Evolutionary conservation across 2,797 vertebrate species (phyloP).

Genomic region (Sebastes paucispinis): DNA sequence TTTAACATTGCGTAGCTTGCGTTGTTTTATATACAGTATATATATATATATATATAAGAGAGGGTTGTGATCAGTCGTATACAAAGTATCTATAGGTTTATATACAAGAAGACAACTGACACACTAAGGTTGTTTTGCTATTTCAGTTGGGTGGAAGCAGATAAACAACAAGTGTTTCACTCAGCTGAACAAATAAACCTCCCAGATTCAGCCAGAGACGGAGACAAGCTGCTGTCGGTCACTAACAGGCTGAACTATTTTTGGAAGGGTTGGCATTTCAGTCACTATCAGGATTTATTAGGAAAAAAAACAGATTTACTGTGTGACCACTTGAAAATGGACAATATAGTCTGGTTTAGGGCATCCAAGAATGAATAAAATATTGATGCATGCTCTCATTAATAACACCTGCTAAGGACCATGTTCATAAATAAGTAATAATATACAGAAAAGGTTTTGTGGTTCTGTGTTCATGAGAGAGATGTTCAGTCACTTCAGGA

Average conservation of each 20-base stretch:
- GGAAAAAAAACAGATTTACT: background rate
- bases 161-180: conserved; percentile 61
- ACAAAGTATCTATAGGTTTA: background rate
- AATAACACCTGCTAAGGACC: conserved; percentile 55
- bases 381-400: conserved; percentile 52
- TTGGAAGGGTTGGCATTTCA: background rate
- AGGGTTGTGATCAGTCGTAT: background rate
- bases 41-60: no score
- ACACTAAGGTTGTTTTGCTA: conserved; percentile 8
- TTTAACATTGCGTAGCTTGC: no score
- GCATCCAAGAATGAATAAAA: conserved; percentile 48
- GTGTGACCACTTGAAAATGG: background rate
- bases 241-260: background rate
- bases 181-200: conserved; percentile 72
- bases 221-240: conserved; percentile 25
- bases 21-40: no score
- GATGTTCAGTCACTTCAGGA: background rate
- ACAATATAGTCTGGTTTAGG: background rate
- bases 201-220: conserved; percentile 40
- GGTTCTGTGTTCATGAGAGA: background rate
- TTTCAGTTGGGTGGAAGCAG: conserved; percentile 31
- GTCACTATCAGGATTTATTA: background rate
- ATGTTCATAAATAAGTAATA: conserved; percentile 58
- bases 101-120: background rate
- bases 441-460: background rate